Evolutionary conservation across 2,797 vertebrate species (phyloP), one percentile per base, ranked within the genome.

Genomic region (Xerus rutilus): DNA sequence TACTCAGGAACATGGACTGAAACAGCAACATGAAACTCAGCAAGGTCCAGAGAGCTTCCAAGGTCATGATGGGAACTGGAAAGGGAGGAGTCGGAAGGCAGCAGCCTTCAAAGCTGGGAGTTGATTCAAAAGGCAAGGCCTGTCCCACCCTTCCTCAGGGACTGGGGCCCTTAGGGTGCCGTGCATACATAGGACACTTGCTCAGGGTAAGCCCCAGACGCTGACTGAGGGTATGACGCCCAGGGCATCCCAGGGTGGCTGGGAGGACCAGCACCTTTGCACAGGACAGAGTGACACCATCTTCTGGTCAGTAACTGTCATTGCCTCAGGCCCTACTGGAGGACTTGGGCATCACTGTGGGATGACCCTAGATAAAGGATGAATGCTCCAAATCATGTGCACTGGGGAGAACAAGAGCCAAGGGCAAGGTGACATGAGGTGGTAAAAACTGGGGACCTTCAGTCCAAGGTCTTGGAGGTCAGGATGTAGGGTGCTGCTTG

Each of bases 111-210:
- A 77, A 30, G 49, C 5, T 28, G 8, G n/a, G 49, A 73, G 52
- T 39, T 14, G 13, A n/a, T 49, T 59, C 32, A 7, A 35, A 73
- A 83, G 64, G 74, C 64, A 82, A 77, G 28, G 15, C 35, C 18
- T 14, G 18, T 21, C 21, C 28, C 7, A 13, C 6, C 23, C 32
- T 28, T 32, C 17, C 62, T 20, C 20, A 62, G 78, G 20, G 17
- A n/a, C 10, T 0, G 32, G 28, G 20, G 1, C 5, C 3, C 30
- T 8, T 0, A 1, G 32, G 35, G 47, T n/a, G 49, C 57, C 39
- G 18, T 8, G 25, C 1, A 14, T 13, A 49, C 10, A 25, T 2
- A 15, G 35, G 30, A 59, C 5, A 88, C 54, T 43, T 69, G 21
- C 23, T 3, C 28, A 54, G 72, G 6, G 11, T 43, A n/a, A 32